These are phyloP conservation scores for Cryptus viduatorius DNA, from an alignment of 2,888 invertebrate genomes.

Conservation along the genomic window DNA sequence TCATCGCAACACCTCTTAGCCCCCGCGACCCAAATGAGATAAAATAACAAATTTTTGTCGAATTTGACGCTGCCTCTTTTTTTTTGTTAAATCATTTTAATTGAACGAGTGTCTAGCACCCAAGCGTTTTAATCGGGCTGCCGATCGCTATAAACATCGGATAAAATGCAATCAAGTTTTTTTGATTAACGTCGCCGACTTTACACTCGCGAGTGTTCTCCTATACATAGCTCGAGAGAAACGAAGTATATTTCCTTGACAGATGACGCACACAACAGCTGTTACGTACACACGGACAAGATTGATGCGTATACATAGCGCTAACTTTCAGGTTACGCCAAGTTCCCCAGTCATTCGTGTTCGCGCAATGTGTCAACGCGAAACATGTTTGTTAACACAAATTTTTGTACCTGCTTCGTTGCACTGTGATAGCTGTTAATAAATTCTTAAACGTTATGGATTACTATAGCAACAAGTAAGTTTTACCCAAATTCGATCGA, in stretches of 20 bases:
- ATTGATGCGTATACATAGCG: background rate
- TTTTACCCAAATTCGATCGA: background rate
- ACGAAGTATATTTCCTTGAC: slow-evolving; percentile 22
- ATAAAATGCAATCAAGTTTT: no score
- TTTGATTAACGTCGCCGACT: no score
- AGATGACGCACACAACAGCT: slow-evolving; percentile 50
- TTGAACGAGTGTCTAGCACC: no score
- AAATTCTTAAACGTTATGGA: slow-evolving; percentile 52
- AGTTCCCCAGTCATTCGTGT: slow-evolving; percentile 16
- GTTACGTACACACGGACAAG: background rate
- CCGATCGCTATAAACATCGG: no score
- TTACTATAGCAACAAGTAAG: slow-evolving; percentile 64
- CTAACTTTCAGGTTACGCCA: slow-evolving; percentile 45
- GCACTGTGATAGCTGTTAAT: slow-evolving; percentile 58
- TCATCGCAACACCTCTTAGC: no score
- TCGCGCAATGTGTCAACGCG: slow-evolving; percentile 76
- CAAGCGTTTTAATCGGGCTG: no score
- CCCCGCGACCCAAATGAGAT: no score
- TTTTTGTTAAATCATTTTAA: no score
- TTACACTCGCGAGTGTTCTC: no score
- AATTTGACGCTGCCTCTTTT: no score
- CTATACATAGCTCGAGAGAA: background rate
- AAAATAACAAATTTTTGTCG: no score
- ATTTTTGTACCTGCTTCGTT: slow-evolving; percentile 69
- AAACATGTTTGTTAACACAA: slow-evolving; percentile 76